Evolutionary conservation across 2,113 vertebrate species (phyloP), one percentile per base, ranked within the genome.

Genomic region (Psittacara wagleri): DNA sequence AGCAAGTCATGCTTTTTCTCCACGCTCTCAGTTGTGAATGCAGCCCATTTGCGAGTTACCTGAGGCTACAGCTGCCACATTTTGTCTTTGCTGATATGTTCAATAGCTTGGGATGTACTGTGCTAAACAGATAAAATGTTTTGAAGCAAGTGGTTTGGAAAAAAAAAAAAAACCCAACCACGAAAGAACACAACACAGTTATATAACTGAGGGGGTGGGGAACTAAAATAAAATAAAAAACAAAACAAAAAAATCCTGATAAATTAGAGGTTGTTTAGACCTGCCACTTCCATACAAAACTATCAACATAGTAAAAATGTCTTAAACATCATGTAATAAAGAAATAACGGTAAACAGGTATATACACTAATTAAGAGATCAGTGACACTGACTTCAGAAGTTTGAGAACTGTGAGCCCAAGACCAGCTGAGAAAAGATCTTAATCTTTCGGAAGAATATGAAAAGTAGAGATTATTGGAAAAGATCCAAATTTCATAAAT

Each of bases 61-160:
- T 83, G 92, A 86, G 90, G 82, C 78, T 93, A 93, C 3, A 3
- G 15, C 88, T 94, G 94, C 77, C 93, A 95, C 87, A 78, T 83
- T 95, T 83, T 90, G 70, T 97, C 67, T 96, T 94, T 59, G 43
- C 41, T 92, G 75, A 78, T 90, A 43, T 25, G 35, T 80, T 55
- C 90, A 91, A 81, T 88, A 93, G 85, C 82, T 90, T 81, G 41
- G 13, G 87, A 95, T 74, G 55, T 75, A 84, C 68, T 70, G 80
- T 52, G 90, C 87, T 93, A 92, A 96, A 91, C 62, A 88, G 51
- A 67, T 88, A 88, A 96, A 90, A 46, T 51, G 64, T 86, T 96
- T 96, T 90, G 83, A 81, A 92, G 51, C 52, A 43, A 92, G 55
- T 39, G 14, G 5, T 86, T 90, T 51, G 25, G 39, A n/a, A 69